phyloP scores from a whole-genome alignment of 2,113 vertebrate genomes.

The Seriola quinqueradiata region DNA sequence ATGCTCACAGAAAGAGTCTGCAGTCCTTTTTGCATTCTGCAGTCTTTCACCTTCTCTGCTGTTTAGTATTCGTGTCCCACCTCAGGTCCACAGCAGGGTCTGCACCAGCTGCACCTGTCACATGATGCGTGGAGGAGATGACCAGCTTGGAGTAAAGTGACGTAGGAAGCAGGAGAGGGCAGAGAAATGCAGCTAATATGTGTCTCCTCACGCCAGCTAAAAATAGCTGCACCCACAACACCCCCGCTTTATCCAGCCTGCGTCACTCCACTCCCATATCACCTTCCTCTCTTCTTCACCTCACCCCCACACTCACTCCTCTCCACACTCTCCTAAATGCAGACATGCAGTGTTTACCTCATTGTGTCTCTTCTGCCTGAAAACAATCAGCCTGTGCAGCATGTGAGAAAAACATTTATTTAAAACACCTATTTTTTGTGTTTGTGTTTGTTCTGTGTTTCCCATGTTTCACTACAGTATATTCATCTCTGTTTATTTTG shows the following conservation, averaged over 20 bases:
- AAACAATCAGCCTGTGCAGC: conserved; percentile 10
- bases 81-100: conserved; percentile 28
- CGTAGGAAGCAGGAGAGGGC: conserved; percentile 51
- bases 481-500: not conserved
- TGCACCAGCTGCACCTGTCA: conserved; percentile 64
- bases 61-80: conserved; percentile 59
- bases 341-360: conserved; percentile 25
- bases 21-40: conserved; percentile 30
- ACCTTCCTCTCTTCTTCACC: conserved; percentile 33
- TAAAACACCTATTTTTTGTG: not conserved
- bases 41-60: conserved; percentile 29
- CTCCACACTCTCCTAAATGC: conserved; percentile 22
- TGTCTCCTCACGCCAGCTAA: conserved; percentile 67
- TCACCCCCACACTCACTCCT: conserved; percentile 40
- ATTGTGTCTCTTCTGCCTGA: conserved; percentile 4
- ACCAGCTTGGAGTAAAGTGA: conserved; percentile 66
- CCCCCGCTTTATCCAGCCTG: conserved; percentile 67
- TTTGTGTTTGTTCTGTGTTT: not conserved
- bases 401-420: not conserved
- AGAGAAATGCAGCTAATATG: conserved; percentile 64
- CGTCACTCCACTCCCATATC: conserved; percentile 68
- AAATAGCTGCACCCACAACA: conserved; percentile 74
- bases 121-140: conserved; percentile 36
- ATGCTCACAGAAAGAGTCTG: conserved; percentile 6
- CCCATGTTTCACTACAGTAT: not conserved